Evolutionary conservation across 2,888 invertebrate species (phyloP).

Genomic region (Nasonovia ribisnigri): DNA sequence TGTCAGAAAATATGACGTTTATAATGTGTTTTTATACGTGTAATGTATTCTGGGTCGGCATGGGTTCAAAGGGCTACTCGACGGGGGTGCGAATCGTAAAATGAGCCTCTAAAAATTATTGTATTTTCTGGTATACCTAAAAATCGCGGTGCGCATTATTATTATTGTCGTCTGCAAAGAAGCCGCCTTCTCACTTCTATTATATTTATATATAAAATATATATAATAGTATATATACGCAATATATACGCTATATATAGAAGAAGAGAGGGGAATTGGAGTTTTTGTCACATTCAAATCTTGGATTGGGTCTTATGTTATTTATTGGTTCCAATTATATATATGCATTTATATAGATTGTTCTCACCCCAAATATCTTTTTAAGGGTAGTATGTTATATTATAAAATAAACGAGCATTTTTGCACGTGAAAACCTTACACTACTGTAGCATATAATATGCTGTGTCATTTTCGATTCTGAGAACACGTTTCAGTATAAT

Average conservation of each 20-base stretch:
- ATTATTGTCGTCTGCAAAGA: constrained; percentile 60
- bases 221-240: neutral
- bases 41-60: constrained; percentile 58
- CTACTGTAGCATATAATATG: neutral
- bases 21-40: constrained; percentile 38
- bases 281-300: constrained; percentile 53
- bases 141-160: constrained; percentile 48
- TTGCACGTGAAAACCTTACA: constrained; percentile 35
- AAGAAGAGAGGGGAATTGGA: neutral
- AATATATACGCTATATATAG: neutral
- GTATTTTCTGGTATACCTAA: constrained; percentile 50
- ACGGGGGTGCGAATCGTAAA: constrained; percentile 64
- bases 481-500: neutral
- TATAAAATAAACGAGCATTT: constrained; percentile 20
- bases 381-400: neutral
- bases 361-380: constrained; percentile 24
- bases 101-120: constrained; percentile 61
- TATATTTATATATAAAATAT: neutral
- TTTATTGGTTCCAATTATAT: constrained; percentile 60
- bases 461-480: neutral
- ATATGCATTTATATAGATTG: neutral
- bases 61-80: constrained; percentile 58
- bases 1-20: constrained; percentile 53
- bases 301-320: constrained; percentile 15
- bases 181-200: constrained; percentile 11